Conservation (phyloP, 2,797 vertebrate genomes). For the Ctenosaura bakeri region DNA sequence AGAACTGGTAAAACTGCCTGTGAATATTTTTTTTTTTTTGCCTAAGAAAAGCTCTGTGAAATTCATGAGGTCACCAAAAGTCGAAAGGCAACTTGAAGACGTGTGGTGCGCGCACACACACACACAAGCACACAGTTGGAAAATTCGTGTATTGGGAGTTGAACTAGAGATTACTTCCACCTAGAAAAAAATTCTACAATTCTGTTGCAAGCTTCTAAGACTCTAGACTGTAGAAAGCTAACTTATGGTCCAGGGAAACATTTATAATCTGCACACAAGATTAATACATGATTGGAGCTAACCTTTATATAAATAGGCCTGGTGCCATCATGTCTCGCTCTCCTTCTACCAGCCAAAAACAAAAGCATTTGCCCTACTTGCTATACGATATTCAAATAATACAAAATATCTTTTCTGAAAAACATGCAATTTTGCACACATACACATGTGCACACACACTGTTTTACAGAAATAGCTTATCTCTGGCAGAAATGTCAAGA, state of each 20-base stretch:
- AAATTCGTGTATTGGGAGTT: neutral
- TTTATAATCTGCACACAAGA: neutral
- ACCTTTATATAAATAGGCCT: neutral
- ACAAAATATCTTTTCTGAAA: neutral
- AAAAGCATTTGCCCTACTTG: conserved; percentile 5
- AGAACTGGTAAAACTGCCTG: too few species aligned
- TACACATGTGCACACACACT: neutral
- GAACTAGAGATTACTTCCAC: neutral
- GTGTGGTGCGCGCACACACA: neutral
- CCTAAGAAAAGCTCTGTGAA: too few species aligned
- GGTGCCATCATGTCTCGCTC: neutral
- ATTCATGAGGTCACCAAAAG: too few species aligned
- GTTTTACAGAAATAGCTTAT: conserved; percentile 10
- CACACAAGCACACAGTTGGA: too few species aligned
- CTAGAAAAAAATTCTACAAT: neutral
- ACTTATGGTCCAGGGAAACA: neutral
- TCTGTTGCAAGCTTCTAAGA: neutral
- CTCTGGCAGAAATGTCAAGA: neutral
- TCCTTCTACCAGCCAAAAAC: neutral
- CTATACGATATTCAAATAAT: neutral
- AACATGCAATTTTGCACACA: neutral
- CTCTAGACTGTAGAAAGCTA: neutral
- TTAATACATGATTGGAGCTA: neutral
- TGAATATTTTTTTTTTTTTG: too few species aligned
- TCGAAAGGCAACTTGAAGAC: too few species aligned